Percentiles rank a stretch among this genome's conserved stretches.
Conservation (phyloP, 2,888 invertebrate species). For the Cyrtodaria siliqua region DNA sequence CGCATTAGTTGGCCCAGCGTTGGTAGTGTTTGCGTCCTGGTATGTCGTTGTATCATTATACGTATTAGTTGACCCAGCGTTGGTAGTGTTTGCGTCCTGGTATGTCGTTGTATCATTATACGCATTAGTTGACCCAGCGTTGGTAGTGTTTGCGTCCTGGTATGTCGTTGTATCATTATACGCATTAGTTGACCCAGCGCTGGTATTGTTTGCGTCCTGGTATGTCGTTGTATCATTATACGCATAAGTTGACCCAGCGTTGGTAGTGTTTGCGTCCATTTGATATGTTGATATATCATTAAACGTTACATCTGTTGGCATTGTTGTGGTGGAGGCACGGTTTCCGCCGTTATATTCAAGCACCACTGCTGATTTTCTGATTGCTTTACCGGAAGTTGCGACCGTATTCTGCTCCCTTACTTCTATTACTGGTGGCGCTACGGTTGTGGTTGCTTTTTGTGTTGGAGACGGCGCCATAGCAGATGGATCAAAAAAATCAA, state of each 20-base stretch:
- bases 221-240: not conserved
- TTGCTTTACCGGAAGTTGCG: not conserved
- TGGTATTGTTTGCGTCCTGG: not conserved
- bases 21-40: too few species aligned
- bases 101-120: not conserved
- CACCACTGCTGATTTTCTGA: not conserved
- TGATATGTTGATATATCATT: too few species aligned
- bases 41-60: too few species aligned
- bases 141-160: not conserved
- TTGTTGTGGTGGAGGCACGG: not conserved
- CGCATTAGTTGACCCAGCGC: not conserved
- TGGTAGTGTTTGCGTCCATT: too few species aligned
- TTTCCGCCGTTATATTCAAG: constrained; percentile 8
- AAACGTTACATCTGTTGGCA: too few species aligned
- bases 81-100: not conserved
- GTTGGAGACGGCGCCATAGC: constrained; percentile 4
- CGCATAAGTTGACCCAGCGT: not conserved
- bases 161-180: not conserved
- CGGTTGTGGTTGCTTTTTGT: constrained; percentile 4
- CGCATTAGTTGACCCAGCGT: too few species aligned
- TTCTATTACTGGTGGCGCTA: not conserved
- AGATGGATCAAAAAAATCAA: constrained; percentile 48
- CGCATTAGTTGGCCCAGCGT: too few species aligned
- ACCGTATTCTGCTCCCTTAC: too few species aligned
- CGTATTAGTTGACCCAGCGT: too few species aligned